Base-by-base conservation (phyloP, 1,140 invertebrate genomes). In the Dreissena polymorpha region DNA sequence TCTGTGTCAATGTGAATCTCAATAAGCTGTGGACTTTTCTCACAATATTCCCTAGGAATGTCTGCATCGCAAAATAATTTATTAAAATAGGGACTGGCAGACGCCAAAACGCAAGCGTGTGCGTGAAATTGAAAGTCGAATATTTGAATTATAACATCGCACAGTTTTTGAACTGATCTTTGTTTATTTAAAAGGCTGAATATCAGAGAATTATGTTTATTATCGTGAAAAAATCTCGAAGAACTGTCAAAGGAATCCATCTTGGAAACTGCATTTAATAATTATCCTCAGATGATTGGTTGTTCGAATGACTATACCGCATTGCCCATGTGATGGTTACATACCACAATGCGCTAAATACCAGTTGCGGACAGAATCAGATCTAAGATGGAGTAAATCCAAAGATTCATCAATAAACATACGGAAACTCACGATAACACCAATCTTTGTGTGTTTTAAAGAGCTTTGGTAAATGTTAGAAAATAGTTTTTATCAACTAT, bases 81-180 rank as follows among this genome's bases (percentile, higher is more conserved):
- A 67, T 88, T 87, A 70, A 93, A 91, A 88, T 92, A 93, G 2
- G 92, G 90, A 85, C 92, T 93, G 53, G 90, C 90, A 16, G 92
- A 89, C 10, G 92, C 91, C 29, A 93, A 73, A 50, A 93, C 89
- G 80, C 92, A 93, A n/a, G 92, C 92, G 88, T 93, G 93, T 18
- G 91, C 92, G 85, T 73, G 88, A 49, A 92, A 89, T 55, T 91
- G 88, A 29, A 88, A 85, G 76, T 86, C 90, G 69, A 87, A 90
- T 16, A 93, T 90, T 80, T 90, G 89, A 5, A 93, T 85, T 71
- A 91, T 83, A 27, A 93, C 91, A 89, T 93, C 93, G 85, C 93
- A 93, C 85, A 93, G 91, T 72, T 84, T 87, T 49, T 86, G 88
- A n/a, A 57, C 67, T 18, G 75, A 77, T 85, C 91, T 91, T 68